Evolutionary conservation across 2,797 vertebrate genomes (phyloP), one percentile per base, ranked within the genome.

Genomic region (Sebastes paucispinis): DNA sequence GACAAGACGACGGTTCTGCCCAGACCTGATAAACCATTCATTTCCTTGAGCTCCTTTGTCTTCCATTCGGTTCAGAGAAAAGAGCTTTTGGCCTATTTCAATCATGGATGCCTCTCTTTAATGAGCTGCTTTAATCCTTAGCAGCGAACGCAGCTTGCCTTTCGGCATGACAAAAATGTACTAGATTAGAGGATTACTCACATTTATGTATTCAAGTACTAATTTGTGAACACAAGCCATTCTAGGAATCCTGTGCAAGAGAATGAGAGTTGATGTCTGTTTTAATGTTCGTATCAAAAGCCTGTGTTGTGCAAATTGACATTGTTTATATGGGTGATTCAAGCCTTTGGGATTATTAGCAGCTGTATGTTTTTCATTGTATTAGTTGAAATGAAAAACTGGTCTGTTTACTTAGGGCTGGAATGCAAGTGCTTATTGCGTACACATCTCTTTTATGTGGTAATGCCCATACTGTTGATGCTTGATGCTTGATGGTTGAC

Each of bases 61-160:
- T 96, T 93, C 86, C 73, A 65, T 91, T 94, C 73, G 86, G 84
- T 93, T 91, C 87, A 88, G 85, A 94, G 90, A 92, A 89, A 89
- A 93, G 91, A 90, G 93, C 94, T 94, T 91, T 90, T 82, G 88
- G 93, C 93, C 91, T 91, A 86, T 95, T 96, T 96, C 94, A 95
- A 95, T 96, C 95, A 94, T 87, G 94, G 91, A 91, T 91, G 88
- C 88, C 87, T 89, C 77, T 71, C 77, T 95, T 95, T 95, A 96
- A 96, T 95, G 95, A 96, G 95, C 91, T 91, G 86, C 91, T 90
- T 91, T 95, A 96, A 96, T 96, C 95, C 93, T 83, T 74, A 79
- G 86, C 90, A 79, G 91, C 65, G 55, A 89, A 91, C 76, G 71
- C 69, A 65, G 86, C 84, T 84, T 82, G 92, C 91, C 93, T 93